These are phyloP conservation scores for Tylochromis polylepis DNA, from an alignment of 2,113 vertebrate species.

Conservation along the genomic window DNA sequence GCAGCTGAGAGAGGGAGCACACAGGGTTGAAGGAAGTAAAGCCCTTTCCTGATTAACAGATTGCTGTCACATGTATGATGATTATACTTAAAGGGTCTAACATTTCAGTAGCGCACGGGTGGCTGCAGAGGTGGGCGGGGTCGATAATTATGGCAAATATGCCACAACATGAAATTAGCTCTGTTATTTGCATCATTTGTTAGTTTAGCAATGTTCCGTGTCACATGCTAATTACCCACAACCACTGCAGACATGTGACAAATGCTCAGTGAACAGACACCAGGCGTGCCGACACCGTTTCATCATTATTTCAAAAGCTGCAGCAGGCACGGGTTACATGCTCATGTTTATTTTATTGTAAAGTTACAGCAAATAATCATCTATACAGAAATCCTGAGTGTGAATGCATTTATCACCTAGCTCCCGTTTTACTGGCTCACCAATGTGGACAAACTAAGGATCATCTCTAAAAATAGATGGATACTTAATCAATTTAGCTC, in stretches of 20 bases:
- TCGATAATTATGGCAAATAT: slow-evolving; percentile 43
- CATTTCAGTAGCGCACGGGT: slow-evolving; percentile 47
- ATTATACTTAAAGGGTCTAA: slow-evolving; percentile 51
- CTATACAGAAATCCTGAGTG: not conserved
- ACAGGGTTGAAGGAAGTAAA: slow-evolving; percentile 36
- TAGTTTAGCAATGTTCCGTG: slow-evolving; percentile 42
- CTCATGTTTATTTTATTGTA: not conserved
- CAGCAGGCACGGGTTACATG: not conserved
- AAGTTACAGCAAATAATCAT: not conserved
- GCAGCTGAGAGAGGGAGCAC: slow-evolving; percentile 16
- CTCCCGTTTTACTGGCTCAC: slow-evolving; percentile 14
- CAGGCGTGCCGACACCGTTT: not conserved
- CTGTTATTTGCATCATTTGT: slow-evolving; percentile 31
- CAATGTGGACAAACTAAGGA: slow-evolving; percentile 40
- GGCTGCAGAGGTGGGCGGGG: slow-evolving; percentile 28
- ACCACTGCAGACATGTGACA: slow-evolving; percentile 40
- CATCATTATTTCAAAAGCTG: slow-evolving; percentile 22
- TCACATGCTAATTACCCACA: slow-evolving; percentile 51
- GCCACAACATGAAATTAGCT: slow-evolving; percentile 46
- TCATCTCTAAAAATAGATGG: slow-evolving; percentile 62
- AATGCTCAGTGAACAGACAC: slow-evolving; percentile 9
- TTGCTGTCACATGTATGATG: slow-evolving; percentile 46
- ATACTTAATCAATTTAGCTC: slow-evolving; percentile 72
- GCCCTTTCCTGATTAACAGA: slow-evolving; percentile 61
- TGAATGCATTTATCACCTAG: not conserved